Base-by-base conservation (phyloP, 2,888 invertebrate species). In the Endotricha flammealis region DNA sequence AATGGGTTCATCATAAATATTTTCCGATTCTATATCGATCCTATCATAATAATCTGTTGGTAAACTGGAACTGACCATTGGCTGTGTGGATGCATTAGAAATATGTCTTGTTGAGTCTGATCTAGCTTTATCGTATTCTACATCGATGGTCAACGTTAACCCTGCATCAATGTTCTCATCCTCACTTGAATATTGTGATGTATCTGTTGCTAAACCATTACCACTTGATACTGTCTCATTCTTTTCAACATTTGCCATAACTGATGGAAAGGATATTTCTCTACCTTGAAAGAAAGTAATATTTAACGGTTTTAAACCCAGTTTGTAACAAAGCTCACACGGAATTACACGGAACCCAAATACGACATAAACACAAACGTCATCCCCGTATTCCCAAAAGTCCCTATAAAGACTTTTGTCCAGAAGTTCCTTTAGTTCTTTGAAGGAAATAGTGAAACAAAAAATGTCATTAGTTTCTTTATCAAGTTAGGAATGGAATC, bases 81-180 rank as follows among this genome's bases (percentile, higher is more conserved):
- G 70, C 4, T 54, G 52, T 0, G 78, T 80, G 0, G 80, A 75
- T 2, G 61, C 53, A 27, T 77, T 67, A 0, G 81, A 82, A 5
- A 68, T 39, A 1, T 64, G 53, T 10, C 70, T 70, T 0, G 63
- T 57, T 0, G 50, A 42, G 12, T 71, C 72, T 1, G 68, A 67
- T 22, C 66, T 77, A 0, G 72, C 64, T 44, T 61, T 72, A 2
- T 64, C 66, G 13, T 41, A 17, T 14, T 74, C 78, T 0, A 78
- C 69, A 36, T 81, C 81, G 42, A 86, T 85, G 0, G 77, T 79
- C 80, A 86, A 80, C 0, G 71, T 57, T 1, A 86, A 41, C 1
- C 85, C 83, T 29, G 53, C 49, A 13, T 75, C 69, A 0, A 54
- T 44, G 0, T 59, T 53, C 14, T 79, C 82, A 42, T 85, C 82